Base-by-base conservation (phyloP, 2,888 invertebrate genomes). In the Scotopteryx bipunctaria region DNA sequence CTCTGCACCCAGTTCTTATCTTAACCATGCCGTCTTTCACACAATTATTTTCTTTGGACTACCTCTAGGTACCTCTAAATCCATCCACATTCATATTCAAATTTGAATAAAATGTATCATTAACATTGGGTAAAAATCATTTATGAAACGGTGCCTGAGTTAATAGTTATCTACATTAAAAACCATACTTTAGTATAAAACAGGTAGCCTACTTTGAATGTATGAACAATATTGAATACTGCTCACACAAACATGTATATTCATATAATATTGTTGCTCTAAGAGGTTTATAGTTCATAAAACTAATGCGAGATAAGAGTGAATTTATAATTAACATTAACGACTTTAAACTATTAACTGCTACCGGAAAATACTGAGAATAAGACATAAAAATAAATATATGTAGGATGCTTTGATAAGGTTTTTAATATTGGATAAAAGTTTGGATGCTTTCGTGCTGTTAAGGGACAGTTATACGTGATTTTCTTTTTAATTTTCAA, bases 371-470 rank as follows among this genome's bases (percentile, higher is more conserved):
- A 73, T 78, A 80, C 79, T 76, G 72, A 78, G 83, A 81, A 90
- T 90, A 82, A 89, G 88, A 88, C 88, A 86, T 89, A 80, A 88
- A 86, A 88, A 86, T 88, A 86, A 86, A 86, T 86, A 88, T 81
- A 85, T 85, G 83, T 83, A 83, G n/a, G 86, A 89, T 86, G 77
- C 55, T 63, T 62, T 63, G 86, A 86, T 87, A 82, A 82, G 55
- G 70, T 79, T 85, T 82, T 62, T 62, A 57, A 85, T 82, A 73
- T 73, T 74, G 78, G 75, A 82, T 84, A 80, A 82, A 81, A 67
- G 81, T 72, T 72, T 68, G 69, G 70, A 67, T 62, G 69, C 70
- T 76, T 71, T 53, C 37, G 53, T 43, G 36, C 19, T 21, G 25
- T 53, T 53, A 53, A 53, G 47, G 53, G n/a, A 33, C 14, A 16